These are phyloP conservation scores for Peromyscus eremicus DNA, from an alignment of 2,797 vertebrate species.

Conservation along the genomic window DNA sequence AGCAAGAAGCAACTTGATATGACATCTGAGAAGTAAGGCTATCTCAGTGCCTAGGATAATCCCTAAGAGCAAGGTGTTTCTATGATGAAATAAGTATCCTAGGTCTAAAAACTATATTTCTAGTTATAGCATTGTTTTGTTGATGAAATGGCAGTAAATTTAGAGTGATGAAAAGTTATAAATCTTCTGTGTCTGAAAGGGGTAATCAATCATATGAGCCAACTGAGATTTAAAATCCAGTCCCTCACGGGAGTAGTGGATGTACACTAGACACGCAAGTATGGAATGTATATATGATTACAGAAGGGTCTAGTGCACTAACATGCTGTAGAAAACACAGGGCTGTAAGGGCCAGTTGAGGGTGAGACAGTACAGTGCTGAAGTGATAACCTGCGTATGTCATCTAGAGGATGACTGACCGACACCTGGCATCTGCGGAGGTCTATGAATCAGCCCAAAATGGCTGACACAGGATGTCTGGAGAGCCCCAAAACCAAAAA, in stretches of 20 bases:
- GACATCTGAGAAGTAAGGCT: neutral
- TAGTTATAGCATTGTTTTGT: neutral
- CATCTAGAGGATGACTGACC: neutral
- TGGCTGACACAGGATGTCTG: neutral
- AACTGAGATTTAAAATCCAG: constrained; percentile 48
- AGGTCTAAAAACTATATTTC: neutral
- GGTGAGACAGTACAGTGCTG: neutral
- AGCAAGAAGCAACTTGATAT: neutral
- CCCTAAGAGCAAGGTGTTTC: neutral
- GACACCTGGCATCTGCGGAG: neutral
- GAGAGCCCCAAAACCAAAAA: neutral
- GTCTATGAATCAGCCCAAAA: neutral
- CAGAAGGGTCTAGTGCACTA: neutral
- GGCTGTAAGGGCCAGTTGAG: neutral
- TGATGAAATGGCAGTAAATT: constrained; percentile 1
- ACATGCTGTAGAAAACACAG: neutral
- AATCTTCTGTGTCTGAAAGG: neutral
- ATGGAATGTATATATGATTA: neutral
- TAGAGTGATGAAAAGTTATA: neutral
- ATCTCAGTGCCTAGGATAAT: neutral
- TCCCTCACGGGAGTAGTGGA: neutral
- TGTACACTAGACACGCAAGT: neutral
- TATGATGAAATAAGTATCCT: neutral
- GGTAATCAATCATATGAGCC: neutral
- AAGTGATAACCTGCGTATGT: neutral